phyloP scores from a whole-genome alignment of 2,113 vertebrate species.

The Elaphurus davidianus region DNA sequence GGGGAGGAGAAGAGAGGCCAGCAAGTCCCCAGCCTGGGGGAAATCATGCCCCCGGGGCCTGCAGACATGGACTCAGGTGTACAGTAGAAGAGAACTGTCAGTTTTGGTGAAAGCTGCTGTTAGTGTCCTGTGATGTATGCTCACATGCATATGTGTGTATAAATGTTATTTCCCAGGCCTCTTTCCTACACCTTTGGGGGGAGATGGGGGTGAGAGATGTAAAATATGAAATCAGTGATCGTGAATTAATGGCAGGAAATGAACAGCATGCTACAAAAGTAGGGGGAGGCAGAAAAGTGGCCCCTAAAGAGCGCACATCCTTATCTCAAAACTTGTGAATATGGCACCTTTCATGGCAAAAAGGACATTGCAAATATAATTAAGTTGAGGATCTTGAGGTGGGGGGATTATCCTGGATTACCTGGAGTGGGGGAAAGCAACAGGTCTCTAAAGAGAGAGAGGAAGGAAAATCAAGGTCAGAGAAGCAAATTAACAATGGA shows the following conservation, averaged over 20 bases:
- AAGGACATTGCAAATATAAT: background rate
- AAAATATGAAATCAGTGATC: background rate
- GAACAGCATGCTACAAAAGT: background rate
- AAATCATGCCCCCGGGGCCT: rapidly evolving
- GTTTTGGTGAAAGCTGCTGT: background rate
- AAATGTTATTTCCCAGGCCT: background rate
- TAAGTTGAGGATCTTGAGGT: background rate
- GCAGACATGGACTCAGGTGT: background rate
- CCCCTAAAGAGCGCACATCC: background rate
- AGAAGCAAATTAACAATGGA: background rate
- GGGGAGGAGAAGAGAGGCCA: background rate
- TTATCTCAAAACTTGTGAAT: background rate
- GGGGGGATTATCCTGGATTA: background rate
- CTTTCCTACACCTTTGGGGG: background rate
- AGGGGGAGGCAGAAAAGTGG: background rate
- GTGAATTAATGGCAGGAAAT: background rate
- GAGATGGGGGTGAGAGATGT: too few species aligned
- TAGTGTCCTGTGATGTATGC: background rate
- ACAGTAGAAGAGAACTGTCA: background rate
- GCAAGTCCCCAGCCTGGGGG: too few species aligned
- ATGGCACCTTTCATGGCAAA: background rate
- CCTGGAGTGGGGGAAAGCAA: background rate
- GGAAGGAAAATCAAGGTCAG: background rate
- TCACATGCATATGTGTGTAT: background rate
- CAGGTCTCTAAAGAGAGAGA: background rate